Base-by-base conservation (phyloP, 2,113 vertebrate genomes). In the Pachyramphus minor region DNA sequence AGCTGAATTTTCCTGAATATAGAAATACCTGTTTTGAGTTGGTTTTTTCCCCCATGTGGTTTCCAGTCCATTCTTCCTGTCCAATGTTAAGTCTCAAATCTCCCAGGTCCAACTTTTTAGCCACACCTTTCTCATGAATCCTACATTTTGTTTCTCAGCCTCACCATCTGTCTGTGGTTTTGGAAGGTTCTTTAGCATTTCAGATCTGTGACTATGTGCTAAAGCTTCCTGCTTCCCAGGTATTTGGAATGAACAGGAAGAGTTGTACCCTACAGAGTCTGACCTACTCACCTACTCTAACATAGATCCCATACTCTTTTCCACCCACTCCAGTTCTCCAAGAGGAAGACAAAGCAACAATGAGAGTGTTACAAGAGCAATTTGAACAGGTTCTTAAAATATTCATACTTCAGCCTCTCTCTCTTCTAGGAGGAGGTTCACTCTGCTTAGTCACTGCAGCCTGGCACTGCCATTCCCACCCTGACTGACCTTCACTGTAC, bases 211-310 rank as follows among this genome's bases (percentile, higher is more conserved):
- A 84, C 39, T 33, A 10, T 16, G 39, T 67, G 64, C 59, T 59
- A 35, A 67, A 89, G 69, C 66, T 84, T 71, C 18, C 50, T 39
- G 11, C 52, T 81, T 63, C 50, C 74, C 84, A 93, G 73, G 60
- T 35, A 50, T 35, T 42, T 39, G 30, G 39, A 74, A 71, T 50
- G 60, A 72, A 67, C 8, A 25, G 33, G 52, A 72, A 58, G 74
- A 81, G 76, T 77, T 2, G 1, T 12, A 33, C 11, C 59, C 50
- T 9, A 28, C 35, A 0, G 0, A 69, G 20, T 11, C 35, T 8
- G 11, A 73, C 35, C 63, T 9, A 44, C 69, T 45, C 69, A 28
- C 39, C 39, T 68, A 16, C 66, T 84, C 84, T 33, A 42, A 55
- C 52, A 92, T 6, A 71, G 59, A 69, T 14, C 53, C 4, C 3